phyloP scores from a whole-genome alignment of 64 coral and sea anemone genomes.

The Stichodactyla mertensii region DNA sequence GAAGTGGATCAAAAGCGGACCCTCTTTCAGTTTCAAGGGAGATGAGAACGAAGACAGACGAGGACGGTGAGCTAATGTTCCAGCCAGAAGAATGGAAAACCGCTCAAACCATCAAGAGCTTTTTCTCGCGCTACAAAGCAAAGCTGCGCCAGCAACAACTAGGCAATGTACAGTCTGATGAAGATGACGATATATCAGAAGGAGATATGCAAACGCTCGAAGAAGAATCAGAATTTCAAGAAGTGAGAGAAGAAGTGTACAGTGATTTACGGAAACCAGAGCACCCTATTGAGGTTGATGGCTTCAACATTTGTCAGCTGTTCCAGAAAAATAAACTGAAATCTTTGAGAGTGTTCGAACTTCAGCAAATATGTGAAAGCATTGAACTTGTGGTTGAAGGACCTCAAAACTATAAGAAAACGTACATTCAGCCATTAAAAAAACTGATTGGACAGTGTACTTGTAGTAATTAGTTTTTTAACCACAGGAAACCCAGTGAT shows the following conservation, averaged over 20 bases:
- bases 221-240: background rate
- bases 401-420: constrained; percentile 11
- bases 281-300: constrained; percentile 29
- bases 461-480: background rate
- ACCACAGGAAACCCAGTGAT: background rate
- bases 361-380: constrained; percentile 14
- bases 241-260: background rate
- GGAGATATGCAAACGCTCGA: constrained; percentile 13
- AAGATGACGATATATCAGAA: constrained; percentile 12
- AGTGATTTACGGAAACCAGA: background rate
- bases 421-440: constrained; percentile 40
- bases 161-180: background rate
- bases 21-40: constrained; percentile 39
- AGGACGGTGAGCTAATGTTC: constrained; percentile 23
- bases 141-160: constrained; percentile 3
- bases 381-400: constrained; percentile 36
- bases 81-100: constrained; percentile 45
- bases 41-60: constrained; percentile 31
- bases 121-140: constrained; percentile 24
- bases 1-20: constrained; percentile 32
- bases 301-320: constrained; percentile 33
- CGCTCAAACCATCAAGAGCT: constrained; percentile 37
- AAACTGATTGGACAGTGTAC: constrained; percentile 8
- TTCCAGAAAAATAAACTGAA: constrained; percentile 16
- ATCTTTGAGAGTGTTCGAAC: background rate